Conservation (phyloP, 2,797 vertebrate genomes). For the Sciaenops ocellatus region DNA sequence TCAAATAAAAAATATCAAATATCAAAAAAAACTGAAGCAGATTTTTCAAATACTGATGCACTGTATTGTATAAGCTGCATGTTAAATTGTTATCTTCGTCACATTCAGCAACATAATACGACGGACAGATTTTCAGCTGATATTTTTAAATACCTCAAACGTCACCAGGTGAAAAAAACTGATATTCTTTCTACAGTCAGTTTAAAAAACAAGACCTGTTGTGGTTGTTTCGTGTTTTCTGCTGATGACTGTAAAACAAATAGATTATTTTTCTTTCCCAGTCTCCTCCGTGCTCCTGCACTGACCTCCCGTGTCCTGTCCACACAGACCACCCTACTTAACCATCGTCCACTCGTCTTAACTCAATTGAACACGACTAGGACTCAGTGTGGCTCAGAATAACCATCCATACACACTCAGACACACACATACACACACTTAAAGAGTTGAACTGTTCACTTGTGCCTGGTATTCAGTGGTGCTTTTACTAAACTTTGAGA, state of each 20-base stretch:
- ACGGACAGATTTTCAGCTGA: slow-evolving; percentile 1
- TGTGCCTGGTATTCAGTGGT: slow-evolving; percentile 75
- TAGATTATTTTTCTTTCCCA: not conserved
- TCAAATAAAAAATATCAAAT: not conserved
- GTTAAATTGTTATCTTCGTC: no score
- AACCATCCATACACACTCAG: slow-evolving; percentile 38
- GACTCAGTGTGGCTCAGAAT: slow-evolving; percentile 31
- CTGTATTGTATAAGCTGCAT: not conserved
- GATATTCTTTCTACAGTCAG: not conserved
- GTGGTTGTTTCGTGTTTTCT: slow-evolving; percentile 8
- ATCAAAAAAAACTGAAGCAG: not conserved
- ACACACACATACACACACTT: slow-evolving; percentile 31
- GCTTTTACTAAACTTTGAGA: slow-evolving; percentile 76
- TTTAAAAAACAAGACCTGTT: not conserved
- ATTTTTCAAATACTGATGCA: not conserved
- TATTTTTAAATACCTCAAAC: not conserved
- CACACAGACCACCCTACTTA: not conserved
- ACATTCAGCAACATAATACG: not conserved
- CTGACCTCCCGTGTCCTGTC: slow-evolving; percentile 13
- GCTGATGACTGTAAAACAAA: slow-evolving; percentile 9
- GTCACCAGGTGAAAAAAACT: not conserved
- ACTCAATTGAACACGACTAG: slow-evolving; percentile 34
- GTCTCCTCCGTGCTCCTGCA: slow-evolving; percentile 11
- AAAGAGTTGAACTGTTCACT: slow-evolving; percentile 49
- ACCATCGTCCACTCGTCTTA: slow-evolving; percentile 11